phyloP scores from a whole-genome alignment of 2,797 vertebrate species.

The Coregonus sp. region DNA sequence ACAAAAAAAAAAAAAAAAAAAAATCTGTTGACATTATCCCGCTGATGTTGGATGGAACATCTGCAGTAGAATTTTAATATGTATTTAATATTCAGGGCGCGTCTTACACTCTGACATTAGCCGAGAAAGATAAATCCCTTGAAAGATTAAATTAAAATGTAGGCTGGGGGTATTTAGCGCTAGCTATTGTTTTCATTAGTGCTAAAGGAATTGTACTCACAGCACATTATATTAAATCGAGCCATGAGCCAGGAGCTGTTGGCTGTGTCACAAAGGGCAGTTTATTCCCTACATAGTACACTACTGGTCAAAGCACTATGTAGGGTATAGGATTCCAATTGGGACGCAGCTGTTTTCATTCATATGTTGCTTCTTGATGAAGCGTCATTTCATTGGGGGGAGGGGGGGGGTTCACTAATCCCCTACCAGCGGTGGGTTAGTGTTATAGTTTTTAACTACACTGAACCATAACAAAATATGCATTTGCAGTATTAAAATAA shows the following conservation, averaged over 20 bases:
- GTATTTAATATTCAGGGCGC: conserved; percentile 76
- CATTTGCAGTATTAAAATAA: conserved; percentile 74
- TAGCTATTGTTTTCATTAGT: conserved; percentile 78
- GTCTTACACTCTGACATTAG: conserved; percentile 71
- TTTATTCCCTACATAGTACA: background rate
- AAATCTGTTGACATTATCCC: conserved; percentile 77
- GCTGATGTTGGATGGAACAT: conserved; percentile 64
- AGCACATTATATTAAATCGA: conserved; percentile 60
- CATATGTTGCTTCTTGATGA: conserved; percentile 44
- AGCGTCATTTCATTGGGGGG: conserved; percentile 64
- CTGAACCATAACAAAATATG: conserved; percentile 70
- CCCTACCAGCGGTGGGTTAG: conserved; percentile 73
- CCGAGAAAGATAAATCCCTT: conserved; percentile 75
- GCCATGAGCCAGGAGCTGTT: conserved; percentile 29
- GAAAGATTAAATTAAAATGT: conserved; percentile 80
- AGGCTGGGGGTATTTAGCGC: conserved; percentile 72
- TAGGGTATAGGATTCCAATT: background rate
- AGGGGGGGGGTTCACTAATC: conserved; percentile 58
- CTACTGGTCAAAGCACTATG: background rate
- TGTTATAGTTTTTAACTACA: conserved; percentile 78
- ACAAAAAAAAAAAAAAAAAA: conserved; percentile 54
- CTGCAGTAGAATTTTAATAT: conserved; percentile 66
- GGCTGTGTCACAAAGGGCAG: background rate
- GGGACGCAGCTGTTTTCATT: conserved; percentile 46
- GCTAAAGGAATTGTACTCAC: conserved; percentile 68